These are phyloP conservation scores for Carlito syrichta DNA, from an alignment of 2,113 vertebrate genomes.

Conservation along the genomic window DNA sequence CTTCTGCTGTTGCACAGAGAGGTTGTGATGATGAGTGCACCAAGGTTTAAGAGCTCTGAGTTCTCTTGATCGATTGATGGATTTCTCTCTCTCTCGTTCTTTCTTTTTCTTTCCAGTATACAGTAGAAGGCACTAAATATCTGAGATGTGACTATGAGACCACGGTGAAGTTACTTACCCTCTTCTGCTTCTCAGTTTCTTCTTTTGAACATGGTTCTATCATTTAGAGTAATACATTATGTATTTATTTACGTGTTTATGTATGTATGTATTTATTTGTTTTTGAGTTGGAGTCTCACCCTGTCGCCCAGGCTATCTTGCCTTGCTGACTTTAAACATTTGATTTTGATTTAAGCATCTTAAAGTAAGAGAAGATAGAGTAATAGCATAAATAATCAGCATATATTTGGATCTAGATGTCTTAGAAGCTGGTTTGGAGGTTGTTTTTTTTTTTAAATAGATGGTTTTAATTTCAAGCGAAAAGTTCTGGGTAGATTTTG, in stretches of 20 bases:
- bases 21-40: not conserved
- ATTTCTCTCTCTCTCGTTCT: too few species aligned
- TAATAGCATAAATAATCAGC: not conserved
- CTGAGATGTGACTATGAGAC: not conserved
- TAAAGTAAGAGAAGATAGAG: not conserved
- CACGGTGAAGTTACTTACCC: not conserved
- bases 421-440: not conserved
- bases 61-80: not conserved
- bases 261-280: not conserved
- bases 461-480: conserved; percentile 35
- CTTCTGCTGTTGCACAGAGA: not conserved
- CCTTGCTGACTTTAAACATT: not conserved
- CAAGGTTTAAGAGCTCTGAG: too few species aligned
- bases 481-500: conserved; percentile 34
- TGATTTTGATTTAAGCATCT: not conserved
- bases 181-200: not conserved
- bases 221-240: not conserved
- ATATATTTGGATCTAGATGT: not conserved
- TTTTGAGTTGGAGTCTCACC: too few species aligned
- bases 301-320: too few species aligned
- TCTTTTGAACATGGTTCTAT: not conserved
- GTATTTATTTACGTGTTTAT: not conserved
- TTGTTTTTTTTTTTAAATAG: not conserved
- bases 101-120: not conserved
- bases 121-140: not conserved